Evolutionary conservation across 1,140 invertebrate genomes (phyloP).

Genomic region (Cecropterus lyciades): DNA sequence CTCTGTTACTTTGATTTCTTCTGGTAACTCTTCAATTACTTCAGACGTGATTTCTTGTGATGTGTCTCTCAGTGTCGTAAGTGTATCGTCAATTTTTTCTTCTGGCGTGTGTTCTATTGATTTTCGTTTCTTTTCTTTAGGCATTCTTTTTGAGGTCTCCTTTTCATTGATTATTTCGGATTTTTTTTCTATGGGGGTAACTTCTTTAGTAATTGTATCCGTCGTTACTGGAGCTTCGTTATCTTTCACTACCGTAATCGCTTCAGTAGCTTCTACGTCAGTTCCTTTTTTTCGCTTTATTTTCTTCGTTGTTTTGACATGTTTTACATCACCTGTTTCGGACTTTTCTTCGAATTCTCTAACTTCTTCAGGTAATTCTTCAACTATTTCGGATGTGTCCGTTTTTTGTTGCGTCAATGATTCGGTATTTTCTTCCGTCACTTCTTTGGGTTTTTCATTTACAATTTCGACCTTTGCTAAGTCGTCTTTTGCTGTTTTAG

Average conservation of each 20-base stretch:
- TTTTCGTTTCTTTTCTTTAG: too few species aligned
- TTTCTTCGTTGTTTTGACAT: conserved; percentile 61
- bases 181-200: conserved; percentile 27
- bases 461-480: too few species aligned
- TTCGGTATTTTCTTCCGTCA: too few species aligned
- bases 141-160: too few species aligned
- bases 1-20: conserved; percentile 52
- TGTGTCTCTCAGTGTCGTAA: not conserved
- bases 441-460: too few species aligned
- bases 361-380: conserved; percentile 61
- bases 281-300: conserved; percentile 70
- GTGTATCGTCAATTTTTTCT: too few species aligned
- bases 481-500: not conserved
- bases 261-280: conserved; percentile 79
- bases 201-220: conserved; percentile 51
- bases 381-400: conserved; percentile 44
- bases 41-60: conserved; percentile 51
- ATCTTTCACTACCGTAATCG: conserved; percentile 82
- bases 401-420: too few species aligned
- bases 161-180: too few species aligned
- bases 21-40: conserved; percentile 60
- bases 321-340: too few species aligned
- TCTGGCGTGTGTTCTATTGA: conserved; percentile 18
- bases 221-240: too few species aligned
- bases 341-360: conserved; percentile 4